phyloP scores from a whole-genome alignment of 2,113 vertebrate species.

The Hippocampus guttulatus region DNA sequence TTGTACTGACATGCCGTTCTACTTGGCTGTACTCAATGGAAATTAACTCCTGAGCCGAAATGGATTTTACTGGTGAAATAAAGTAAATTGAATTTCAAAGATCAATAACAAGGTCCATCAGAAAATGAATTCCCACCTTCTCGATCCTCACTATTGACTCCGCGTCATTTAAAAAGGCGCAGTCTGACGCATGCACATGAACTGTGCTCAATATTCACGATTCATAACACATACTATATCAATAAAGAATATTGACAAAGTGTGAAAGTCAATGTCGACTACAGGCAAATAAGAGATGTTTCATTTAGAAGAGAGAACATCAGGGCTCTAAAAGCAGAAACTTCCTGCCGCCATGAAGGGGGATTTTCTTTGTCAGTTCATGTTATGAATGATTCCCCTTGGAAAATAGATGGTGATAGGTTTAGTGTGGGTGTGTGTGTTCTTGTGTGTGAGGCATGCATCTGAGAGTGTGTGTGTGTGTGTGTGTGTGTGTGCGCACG shows the following conservation, averaged over 20 bases:
- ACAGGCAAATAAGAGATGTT: constrained; percentile 27
- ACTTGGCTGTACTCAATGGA: background rate
- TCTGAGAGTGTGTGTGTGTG: too few species aligned
- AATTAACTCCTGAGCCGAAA: background rate
- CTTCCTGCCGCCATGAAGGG: constrained; percentile 65
- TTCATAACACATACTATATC: background rate
- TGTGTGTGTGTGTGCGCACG: background rate
- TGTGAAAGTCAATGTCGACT: constrained; percentile 19
- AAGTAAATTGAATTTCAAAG: background rate
- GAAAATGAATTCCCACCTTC: background rate
- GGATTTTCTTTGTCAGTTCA: constrained; percentile 61
- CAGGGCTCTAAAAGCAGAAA: constrained; percentile 44
- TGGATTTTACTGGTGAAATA: background rate
- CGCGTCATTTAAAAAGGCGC: background rate
- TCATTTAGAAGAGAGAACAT: constrained; percentile 61
- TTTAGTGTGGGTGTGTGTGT: background rate
- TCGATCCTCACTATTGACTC: background rate
- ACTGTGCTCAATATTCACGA: constrained; percentile 10
- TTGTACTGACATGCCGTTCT: background rate
- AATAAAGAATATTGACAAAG: constrained; percentile 32
- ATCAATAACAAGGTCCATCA: background rate
- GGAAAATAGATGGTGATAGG: constrained; percentile 33
- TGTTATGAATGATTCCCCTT: constrained; percentile 57
- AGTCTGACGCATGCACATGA: constrained; percentile 7
- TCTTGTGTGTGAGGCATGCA: too few species aligned